Evolutionary conservation across 2,113 vertebrate species (phyloP).

Genomic region (Nothocercus nigrocapillus): DNA sequence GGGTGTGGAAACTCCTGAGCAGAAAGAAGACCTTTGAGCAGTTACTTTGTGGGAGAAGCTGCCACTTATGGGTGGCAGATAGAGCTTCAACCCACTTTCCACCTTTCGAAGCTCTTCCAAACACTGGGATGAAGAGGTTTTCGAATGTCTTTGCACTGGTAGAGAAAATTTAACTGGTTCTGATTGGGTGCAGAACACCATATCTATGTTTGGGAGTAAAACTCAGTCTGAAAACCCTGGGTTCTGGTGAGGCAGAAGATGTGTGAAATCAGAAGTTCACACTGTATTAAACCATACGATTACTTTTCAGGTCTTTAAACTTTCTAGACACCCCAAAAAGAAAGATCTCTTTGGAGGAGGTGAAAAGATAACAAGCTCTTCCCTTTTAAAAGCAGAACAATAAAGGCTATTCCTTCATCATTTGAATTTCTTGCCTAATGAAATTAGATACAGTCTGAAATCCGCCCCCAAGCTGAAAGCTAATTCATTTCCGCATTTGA

Average conservation of each 20-base stretch:
- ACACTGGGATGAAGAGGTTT: background rate
- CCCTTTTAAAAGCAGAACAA: slow-evolving; percentile 23
- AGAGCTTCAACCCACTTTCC: background rate
- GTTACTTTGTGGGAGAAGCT: background rate
- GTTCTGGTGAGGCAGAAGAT: background rate
- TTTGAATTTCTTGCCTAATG: slow-evolving; percentile 62
- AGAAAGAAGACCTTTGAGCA: background rate
- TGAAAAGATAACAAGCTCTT: background rate
- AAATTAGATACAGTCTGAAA: slow-evolving; percentile 56
- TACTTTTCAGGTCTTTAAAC: background rate
- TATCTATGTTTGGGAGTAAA: background rate
- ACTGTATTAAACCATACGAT: background rate
- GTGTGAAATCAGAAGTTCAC: background rate
- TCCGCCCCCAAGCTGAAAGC: slow-evolving; percentile 10
- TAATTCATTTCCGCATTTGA: slow-evolving; percentile 64
- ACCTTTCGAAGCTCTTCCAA: background rate
- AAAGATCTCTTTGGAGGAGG: background rate
- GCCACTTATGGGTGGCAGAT: fast-evolving
- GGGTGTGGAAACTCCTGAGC: background rate
- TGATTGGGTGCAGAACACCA: background rate
- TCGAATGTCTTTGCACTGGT: background rate
- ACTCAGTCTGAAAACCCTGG: background rate
- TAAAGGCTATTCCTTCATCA: slow-evolving; percentile 42
- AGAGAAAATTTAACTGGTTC: background rate
- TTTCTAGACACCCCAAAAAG: background rate